These are phyloP conservation scores for Ostrea edulis DNA, from an alignment of 1,140 invertebrate genomes.

Conservation along the genomic window DNA sequence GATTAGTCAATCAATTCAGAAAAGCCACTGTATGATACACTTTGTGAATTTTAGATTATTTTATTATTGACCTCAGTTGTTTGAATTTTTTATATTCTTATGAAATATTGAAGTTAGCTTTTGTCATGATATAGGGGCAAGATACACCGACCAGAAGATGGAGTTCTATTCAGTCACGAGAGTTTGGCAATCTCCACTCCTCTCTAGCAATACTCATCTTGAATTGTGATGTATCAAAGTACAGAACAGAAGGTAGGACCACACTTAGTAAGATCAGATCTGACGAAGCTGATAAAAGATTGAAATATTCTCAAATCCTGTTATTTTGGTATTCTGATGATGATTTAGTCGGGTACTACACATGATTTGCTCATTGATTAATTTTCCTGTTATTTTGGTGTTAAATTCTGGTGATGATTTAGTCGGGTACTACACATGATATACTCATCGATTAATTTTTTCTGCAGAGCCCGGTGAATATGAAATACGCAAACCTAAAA, in stretches of 20 bases:
- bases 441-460: constrained; percentile 38
- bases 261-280: no score
- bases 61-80: no score
- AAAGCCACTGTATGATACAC: no score
- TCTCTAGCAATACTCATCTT: constrained; percentile 79
- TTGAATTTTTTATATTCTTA: neutral
- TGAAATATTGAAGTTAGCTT: neutral
- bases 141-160: constrained; percentile 74
- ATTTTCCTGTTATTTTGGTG: neutral
- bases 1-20: no score
- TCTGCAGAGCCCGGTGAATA: constrained; percentile 65
- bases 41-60: no score
- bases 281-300: no score
- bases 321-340: neutral
- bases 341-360: neutral
- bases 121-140: constrained; percentile 43
- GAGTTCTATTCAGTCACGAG: constrained; percentile 80
- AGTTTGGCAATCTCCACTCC: constrained; percentile 79
- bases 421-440: neutral
- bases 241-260: constrained; percentile 69
- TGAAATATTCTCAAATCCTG: neutral
- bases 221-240: constrained; percentile 74
- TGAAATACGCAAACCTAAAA: constrained; percentile 62
- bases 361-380: constrained; percentile 36
- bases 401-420: neutral